A percentile compares a stretch with the other conserved stretches of the same genome.
phyloP scores from a whole-genome alignment of 2,113 vertebrate species.

The Spheniscus mendiculus region DNA sequence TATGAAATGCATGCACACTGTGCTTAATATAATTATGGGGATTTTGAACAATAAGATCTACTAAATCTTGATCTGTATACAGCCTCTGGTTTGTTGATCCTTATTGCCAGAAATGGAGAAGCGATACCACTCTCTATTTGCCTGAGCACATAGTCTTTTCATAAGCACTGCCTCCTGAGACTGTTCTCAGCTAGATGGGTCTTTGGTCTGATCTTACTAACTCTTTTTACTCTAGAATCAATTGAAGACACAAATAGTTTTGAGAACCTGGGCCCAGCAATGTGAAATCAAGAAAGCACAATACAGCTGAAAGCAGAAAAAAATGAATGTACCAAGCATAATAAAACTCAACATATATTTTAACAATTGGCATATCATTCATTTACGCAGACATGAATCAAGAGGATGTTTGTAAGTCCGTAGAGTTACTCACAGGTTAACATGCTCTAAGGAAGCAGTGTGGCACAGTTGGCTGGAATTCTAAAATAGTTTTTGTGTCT shows the following conservation, averaged over 20 bases:
- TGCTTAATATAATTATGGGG: neutral
- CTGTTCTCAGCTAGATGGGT: neutral
- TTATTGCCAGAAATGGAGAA: neutral
- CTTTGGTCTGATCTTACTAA: neutral
- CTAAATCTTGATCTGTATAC: neutral
- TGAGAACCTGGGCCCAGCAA: neutral
- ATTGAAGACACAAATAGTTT: neutral
- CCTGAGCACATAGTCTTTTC: neutral
- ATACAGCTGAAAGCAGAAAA: neutral
- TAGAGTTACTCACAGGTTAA: neutral
- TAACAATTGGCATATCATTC: neutral
- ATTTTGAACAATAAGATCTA: neutral
- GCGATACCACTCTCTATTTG: neutral
- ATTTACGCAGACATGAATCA: neutral
- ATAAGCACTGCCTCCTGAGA: neutral
- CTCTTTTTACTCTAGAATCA: neutral
- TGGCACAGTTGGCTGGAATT: neutral
- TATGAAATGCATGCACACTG: neutral
- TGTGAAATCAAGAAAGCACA: neutral
- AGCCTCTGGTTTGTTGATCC: neutral
- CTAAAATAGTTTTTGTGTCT: neutral
- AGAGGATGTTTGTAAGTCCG: neutral
- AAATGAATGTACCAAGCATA: neutral
- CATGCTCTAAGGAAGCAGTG: neutral
- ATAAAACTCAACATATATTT: neutral